These are phyloP conservation scores for Lordiphosa mommai DNA, from an alignment of 1,140 invertebrate species.

Conservation along the genomic window DNA sequence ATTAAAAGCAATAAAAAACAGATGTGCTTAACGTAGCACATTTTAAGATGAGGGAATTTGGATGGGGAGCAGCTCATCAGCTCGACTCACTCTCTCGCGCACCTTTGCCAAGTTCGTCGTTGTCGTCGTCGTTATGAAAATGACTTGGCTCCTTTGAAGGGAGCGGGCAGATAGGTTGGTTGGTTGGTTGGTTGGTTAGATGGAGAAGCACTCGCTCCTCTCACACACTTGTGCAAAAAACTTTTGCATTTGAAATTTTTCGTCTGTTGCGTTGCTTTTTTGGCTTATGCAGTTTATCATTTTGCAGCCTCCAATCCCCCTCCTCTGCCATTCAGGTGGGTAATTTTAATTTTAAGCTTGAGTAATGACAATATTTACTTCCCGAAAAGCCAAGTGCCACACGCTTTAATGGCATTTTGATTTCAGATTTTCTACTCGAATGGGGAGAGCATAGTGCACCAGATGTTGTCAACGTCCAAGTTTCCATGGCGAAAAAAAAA, in stretches of 20 bases:
- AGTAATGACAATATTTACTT: constrained; percentile 79
- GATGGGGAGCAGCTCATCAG: constrained; percentile 49
- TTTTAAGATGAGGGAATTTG: constrained; percentile 30
- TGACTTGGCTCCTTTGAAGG: constrained; percentile 62
- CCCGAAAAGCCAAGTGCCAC: constrained; percentile 68
- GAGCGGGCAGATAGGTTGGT: background rate
- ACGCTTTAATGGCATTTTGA: constrained; percentile 77
- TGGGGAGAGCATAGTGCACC: constrained; percentile 5
- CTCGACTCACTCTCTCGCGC: constrained; percentile 20
- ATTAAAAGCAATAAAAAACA: constrained; percentile 80
- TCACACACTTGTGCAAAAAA: constrained; percentile 53
- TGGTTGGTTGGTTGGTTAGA: background rate
- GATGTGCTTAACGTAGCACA: constrained; percentile 79
- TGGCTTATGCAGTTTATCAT: constrained; percentile 79
- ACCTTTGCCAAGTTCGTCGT: constrained; percentile 67
- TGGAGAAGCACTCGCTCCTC: too few species aligned
- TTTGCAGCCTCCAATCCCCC: constrained; percentile 29
- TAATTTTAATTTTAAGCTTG: constrained; percentile 79
- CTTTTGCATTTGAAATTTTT: constrained; percentile 76
- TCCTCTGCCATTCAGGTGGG: constrained; percentile 59
- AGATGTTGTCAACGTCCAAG: constrained; percentile 4
- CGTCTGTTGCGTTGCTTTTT: constrained; percentile 44
- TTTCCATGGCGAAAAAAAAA: background rate
- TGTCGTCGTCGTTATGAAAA: constrained; percentile 75
- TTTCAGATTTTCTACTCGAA: constrained; percentile 57